These are phyloP conservation scores for Aurelia aurita DNA, from an alignment of 30 jellyfish, hydroid and myxozoan genomes.

Conservation along the genomic window DNA sequence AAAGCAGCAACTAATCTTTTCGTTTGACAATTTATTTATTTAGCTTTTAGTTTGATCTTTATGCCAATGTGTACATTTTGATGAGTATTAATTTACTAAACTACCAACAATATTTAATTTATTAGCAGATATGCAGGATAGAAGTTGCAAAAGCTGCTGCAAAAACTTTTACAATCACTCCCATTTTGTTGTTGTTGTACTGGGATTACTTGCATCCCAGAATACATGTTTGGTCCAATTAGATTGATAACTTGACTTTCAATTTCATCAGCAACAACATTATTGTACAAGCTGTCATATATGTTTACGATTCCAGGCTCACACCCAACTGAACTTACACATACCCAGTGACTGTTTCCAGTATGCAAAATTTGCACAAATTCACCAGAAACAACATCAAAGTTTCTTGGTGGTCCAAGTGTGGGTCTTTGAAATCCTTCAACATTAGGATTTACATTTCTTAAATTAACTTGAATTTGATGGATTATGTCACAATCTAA, in stretches of 20 bases:
- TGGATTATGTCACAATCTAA: conserved; percentile 55
- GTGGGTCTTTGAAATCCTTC: conserved; percentile 52
- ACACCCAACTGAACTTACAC: conserved; percentile 36
- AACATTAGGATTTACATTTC: conserved; percentile 30
- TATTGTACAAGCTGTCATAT: conserved; percentile 12
- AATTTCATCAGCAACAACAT: conserved; percentile 7
- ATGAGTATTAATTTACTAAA: no score
- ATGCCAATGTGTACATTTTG: no score
- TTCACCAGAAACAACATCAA: conserved; percentile 48
- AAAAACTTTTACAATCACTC: not conserved
- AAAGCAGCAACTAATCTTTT: no score
- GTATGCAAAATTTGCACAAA: conserved; percentile 15
- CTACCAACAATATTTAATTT: no score
- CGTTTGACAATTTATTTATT: no score
- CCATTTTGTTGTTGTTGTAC: conserved; percentile 1
- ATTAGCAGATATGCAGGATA: conserved; percentile 16
- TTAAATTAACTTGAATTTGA: conserved; percentile 7
- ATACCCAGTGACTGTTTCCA: conserved; percentile 17
- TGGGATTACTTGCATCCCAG: not conserved
- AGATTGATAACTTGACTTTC: not conserved
- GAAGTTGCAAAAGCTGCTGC: conserved; percentile 37
- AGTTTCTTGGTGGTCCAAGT: conserved; percentile 40
- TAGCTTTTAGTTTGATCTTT: no score
- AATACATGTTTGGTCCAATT: not conserved
- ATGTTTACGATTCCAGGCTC: conserved; percentile 11